Evolutionary conservation across 2,888 invertebrate genomes (phyloP).

Genomic region (Coelopa pilipes): DNA sequence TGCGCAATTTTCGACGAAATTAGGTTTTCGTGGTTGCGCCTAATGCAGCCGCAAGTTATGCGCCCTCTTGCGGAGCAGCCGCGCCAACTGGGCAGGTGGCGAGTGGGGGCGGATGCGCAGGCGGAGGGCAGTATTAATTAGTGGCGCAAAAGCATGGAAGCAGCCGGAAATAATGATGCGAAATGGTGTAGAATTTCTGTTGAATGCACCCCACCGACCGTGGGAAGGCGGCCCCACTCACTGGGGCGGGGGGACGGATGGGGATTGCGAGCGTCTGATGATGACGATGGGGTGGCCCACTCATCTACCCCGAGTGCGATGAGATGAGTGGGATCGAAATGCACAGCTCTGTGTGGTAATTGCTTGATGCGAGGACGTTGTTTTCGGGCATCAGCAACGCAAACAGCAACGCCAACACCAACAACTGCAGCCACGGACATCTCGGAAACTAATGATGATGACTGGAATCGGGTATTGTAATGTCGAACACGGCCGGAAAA

Average conservation of each 20-base stretch:
- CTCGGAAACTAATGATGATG: not conserved
- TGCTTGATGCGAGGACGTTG: too few species aligned
- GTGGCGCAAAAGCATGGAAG: conserved; percentile 2
- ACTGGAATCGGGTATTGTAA: not conserved
- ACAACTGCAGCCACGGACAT: not conserved
- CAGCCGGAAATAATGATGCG: not conserved
- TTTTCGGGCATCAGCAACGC: not conserved
- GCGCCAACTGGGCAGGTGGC: not conserved
- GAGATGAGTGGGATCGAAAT: too few species aligned
- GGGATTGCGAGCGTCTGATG: too few species aligned
- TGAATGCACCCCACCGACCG: too few species aligned
- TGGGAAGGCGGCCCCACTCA: too few species aligned
- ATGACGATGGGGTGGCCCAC: too few species aligned
- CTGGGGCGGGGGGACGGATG: too few species aligned
- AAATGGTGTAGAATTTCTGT: too few species aligned
- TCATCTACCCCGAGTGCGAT: too few species aligned
- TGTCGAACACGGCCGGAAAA: too few species aligned
- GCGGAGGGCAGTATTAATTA: conserved; percentile 5
- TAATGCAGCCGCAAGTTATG: conserved; percentile 28
- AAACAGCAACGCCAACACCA: not conserved
- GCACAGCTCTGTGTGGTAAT: too few species aligned
- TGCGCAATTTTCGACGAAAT: conserved; percentile 28
- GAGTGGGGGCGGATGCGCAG: too few species aligned
- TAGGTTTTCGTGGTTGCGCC: conserved; percentile 25
- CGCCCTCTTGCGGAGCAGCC: not conserved